Evolutionary conservation across 2,113 vertebrate genomes (phyloP), one percentile per base, ranked within the genome.

Genomic region (Platysternon megacephalum): DNA sequence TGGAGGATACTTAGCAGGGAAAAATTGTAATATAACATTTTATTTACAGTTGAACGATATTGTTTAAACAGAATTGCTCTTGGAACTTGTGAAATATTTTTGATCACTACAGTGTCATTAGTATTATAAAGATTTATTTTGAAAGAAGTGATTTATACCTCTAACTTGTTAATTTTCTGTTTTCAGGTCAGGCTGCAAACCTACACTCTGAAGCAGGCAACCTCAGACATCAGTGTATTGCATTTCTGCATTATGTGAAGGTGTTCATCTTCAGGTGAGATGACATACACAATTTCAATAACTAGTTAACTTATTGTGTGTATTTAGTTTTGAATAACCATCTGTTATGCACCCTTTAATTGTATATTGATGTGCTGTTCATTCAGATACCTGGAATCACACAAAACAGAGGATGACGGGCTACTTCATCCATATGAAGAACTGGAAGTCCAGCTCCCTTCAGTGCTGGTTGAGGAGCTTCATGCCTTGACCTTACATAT

Each of bases 181-280:
- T 94, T 98, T 94, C 88, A 99, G 99, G 99, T 94, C 99, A 99
- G 96, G 98, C 98, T 91, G 98, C 98, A 58, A 98, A 91, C 76
- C 98, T 99, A 24, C 99, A 99, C 91, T 98, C 97, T 96, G 99
- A 99, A 97, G 99, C 99, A 48, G 98, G 99, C 53, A 98, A 98
- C 85, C 98, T 99, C 85, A 99, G 99, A 85, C 98, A 98, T 49
- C 99, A 99, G 11, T 99, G 99, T 95, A 90, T 98, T 86, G 95
- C 96, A 28, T 99, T 99, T 97, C 98, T 99, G 95, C 99, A 99
- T 93, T 99, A 99, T 95, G 97, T 99, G 83, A 99, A 99, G 98
- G 99, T 99, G 95, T 99, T 99, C 96, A 90, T 99, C 96, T 98
- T 99, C 98, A 99, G 99, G 99, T 99, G 98, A 95, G 98, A 91